Evolutionary conservation across 2,888 invertebrate species (phyloP).

Genomic region (Drosophila antonietae): DNA sequence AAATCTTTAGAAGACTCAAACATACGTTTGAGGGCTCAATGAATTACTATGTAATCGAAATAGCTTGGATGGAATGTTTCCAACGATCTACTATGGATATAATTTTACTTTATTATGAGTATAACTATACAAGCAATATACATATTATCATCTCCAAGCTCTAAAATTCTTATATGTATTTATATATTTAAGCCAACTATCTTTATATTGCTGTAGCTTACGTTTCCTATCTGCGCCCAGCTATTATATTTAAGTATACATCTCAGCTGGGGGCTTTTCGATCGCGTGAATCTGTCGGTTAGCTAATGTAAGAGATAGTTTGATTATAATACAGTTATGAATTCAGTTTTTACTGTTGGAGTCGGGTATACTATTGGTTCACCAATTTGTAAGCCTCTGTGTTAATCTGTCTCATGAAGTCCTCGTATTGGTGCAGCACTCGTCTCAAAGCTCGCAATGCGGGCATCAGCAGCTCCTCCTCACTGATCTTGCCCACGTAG

Average conservation of each 20-base stretch:
- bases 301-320: background rate
- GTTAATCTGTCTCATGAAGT: conserved; percentile 28
- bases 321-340: background rate
- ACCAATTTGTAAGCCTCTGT: conserved; percentile 45
- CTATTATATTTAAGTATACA: conserved; percentile 8
- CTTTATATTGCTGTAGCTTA: background rate
- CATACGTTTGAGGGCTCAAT: too few relatives aligned
- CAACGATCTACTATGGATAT: background rate
- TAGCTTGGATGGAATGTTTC: background rate
- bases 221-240: background rate
- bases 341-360: background rate
- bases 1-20: background rate
- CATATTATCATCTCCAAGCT: background rate
- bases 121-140: background rate
- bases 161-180: background rate
- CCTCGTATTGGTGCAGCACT: conserved; percentile 45
- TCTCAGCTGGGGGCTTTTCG: background rate
- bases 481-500: conserved; percentile 35
- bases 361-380: conserved; percentile 23
- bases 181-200: background rate
- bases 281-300: conserved; percentile 4
- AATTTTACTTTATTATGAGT: too few relatives aligned
- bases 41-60: background rate
- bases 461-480: conserved; percentile 34
- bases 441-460: conserved; percentile 31